These are phyloP conservation scores for Pristionchus exspectatus DNA, from an alignment of 2,888 invertebrate species.

Conservation along the genomic window DNA sequence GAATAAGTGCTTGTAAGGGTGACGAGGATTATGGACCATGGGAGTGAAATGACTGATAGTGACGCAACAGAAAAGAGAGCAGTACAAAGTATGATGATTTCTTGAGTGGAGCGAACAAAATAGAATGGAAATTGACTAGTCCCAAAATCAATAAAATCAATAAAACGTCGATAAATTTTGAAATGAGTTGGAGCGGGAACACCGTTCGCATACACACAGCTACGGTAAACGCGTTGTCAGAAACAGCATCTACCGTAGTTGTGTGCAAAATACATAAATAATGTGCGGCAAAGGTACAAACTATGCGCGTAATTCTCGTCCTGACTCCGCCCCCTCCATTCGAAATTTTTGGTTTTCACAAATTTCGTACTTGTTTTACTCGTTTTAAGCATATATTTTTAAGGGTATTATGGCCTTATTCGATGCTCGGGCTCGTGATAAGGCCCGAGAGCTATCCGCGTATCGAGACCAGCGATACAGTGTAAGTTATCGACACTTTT, in stretches of 20 bases:
- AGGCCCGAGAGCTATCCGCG: slow-evolving; percentile 68
- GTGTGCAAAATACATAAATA: not conserved
- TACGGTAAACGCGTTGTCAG: no score
- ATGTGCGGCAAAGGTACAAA: not conserved
- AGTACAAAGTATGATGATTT: not conserved
- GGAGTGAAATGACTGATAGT: slow-evolving; percentile 1
- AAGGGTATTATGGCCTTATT: slow-evolving; percentile 60
- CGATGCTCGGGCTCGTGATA: slow-evolving; percentile 64
- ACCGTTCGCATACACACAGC: not conserved
- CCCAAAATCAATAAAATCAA: not conserved
- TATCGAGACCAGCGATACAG: slow-evolving; percentile 77
- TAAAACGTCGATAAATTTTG: not conserved
- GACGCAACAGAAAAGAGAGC: not conserved
- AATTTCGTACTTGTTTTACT: not conserved
- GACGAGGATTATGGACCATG: not conserved
- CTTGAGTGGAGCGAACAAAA: not conserved
- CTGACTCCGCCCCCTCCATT: not conserved
- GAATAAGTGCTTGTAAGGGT: not conserved
- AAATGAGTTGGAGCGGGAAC: slow-evolving; percentile 46
- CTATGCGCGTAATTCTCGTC: not conserved
- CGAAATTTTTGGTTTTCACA: not conserved
- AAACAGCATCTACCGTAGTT: not conserved
- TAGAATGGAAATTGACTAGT: not conserved
- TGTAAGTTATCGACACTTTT: slow-evolving; percentile 59
- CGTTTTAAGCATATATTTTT: not conserved